Evolutionary conservation across 2,113 vertebrate genomes (phyloP).

Genomic region (Dromas ardeola): DNA sequence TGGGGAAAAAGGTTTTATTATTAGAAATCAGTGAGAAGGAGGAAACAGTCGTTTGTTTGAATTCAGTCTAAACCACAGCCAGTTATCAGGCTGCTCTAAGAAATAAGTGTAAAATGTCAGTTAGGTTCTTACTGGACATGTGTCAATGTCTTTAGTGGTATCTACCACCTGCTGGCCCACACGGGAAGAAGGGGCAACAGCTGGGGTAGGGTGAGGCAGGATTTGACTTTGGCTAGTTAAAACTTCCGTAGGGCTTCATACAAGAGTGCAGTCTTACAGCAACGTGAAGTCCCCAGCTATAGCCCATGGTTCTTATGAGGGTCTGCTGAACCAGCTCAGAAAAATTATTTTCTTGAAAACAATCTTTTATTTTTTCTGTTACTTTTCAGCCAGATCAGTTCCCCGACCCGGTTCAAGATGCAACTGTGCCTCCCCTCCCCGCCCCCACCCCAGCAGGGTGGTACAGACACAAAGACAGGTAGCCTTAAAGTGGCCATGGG

Average conservation of each 20-base stretch:
- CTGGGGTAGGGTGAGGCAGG: background rate
- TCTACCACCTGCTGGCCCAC: background rate
- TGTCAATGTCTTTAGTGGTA: background rate
- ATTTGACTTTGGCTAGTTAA: background rate
- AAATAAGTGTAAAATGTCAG: background rate
- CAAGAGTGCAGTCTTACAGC: background rate
- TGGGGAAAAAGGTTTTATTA: background rate
- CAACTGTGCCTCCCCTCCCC: rapidly evolving
- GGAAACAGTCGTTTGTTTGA: background rate
- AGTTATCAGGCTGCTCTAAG: background rate
- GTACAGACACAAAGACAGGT: background rate
- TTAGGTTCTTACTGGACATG: background rate
- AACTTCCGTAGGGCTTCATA: background rate
- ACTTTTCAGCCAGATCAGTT: background rate
- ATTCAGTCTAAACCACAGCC: background rate
- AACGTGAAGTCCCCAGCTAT: background rate
- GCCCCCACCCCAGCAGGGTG: background rate
- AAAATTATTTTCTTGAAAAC: background rate
- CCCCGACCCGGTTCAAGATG: background rate
- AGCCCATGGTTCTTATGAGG: rapidly evolving
- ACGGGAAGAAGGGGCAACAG: background rate
- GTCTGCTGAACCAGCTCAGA: background rate
- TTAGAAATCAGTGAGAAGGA: background rate
- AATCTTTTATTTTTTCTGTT: background rate
- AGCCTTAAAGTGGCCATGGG: rapidly evolving